Evolutionary conservation across 1,140 invertebrate genomes (phyloP).

Genomic region (Heliothis virescens): DNA sequence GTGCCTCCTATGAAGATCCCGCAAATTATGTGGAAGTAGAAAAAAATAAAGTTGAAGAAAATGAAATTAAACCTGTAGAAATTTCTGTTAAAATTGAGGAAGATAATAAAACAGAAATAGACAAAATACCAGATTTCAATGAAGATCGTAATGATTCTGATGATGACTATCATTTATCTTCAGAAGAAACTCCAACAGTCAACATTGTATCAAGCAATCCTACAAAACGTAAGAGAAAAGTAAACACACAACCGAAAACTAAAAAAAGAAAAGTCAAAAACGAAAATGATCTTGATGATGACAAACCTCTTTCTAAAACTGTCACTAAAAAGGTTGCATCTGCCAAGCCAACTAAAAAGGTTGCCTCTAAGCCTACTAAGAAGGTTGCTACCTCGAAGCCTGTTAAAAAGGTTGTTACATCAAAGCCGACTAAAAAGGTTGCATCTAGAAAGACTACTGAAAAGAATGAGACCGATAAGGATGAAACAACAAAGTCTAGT

Average conservation of each 20-base stretch:
- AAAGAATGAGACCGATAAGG: too few relatives aligned
- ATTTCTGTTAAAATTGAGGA: slow-evolving; percentile 8
- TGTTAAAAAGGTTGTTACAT: too few relatives aligned
- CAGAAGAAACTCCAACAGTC: not conserved
- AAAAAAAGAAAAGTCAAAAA: slow-evolving; percentile 36
- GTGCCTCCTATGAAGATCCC: not conserved
- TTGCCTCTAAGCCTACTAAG: too few relatives aligned
- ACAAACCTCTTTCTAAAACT: slow-evolving; percentile 48
- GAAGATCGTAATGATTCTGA: not conserved
- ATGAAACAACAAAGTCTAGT: not conserved
- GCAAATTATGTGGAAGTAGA: not conserved
- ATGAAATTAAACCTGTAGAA: slow-evolving; percentile 3
- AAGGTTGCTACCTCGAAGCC: too few relatives aligned
- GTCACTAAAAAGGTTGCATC: not conserved
- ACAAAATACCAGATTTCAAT: slow-evolving; percentile 1
- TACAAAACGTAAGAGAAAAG: slow-evolving; percentile 9
- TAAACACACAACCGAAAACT: slow-evolving; percentile 28
- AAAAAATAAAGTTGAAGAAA: not conserved
- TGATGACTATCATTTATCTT: not conserved
- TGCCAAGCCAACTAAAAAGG: too few relatives aligned
- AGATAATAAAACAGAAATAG: not conserved
- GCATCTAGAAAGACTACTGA: too few relatives aligned
- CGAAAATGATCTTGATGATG: slow-evolving; percentile 42
- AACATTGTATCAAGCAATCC: not conserved
- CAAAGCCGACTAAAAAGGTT: too few relatives aligned